Conservation (phyloP, 2,888 invertebrate genomes). For the Chaetogeoica ovagalla region DNA sequence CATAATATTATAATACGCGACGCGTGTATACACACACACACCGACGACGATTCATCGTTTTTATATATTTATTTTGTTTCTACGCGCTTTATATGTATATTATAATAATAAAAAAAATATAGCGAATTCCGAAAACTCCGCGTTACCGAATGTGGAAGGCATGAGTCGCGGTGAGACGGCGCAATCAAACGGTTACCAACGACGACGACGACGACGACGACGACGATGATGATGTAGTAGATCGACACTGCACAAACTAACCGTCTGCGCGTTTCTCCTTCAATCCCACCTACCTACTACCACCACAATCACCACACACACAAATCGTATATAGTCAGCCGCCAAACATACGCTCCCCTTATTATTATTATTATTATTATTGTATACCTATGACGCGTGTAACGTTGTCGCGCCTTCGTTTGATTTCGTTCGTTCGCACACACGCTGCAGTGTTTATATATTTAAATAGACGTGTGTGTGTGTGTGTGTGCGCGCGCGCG, state of each 20-base stretch:
- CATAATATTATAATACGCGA: too few species aligned
- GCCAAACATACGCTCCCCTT: too few species aligned
- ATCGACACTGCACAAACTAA: slow-evolving; percentile 40
- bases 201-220: not conserved
- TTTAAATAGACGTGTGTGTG: not conserved
- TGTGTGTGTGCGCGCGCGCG: not conserved
- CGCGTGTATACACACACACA: too few species aligned
- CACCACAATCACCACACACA: too few species aligned
- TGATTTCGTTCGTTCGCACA: slow-evolving; percentile 7
- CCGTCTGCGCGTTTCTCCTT: not conserved
- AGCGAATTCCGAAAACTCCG: not conserved
- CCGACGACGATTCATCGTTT: too few species aligned
- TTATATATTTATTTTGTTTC: too few species aligned
- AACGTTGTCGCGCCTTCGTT: slow-evolving; percentile 35
- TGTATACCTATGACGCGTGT: not conserved
- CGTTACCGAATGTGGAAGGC: not conserved
- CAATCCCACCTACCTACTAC: too few species aligned
- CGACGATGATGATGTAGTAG: slow-evolving; percentile 11
- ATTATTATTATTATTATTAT: too few species aligned
- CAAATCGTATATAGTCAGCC: too few species aligned
- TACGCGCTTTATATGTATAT: too few species aligned
- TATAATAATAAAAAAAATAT: too few species aligned
- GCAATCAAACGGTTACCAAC: slow-evolving; percentile 12
- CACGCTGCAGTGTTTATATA: not conserved
- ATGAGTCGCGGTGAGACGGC: not conserved